Base-by-base conservation (phyloP, 2,797 vertebrate genomes). In the Melanotaenia boesemani region DNA sequence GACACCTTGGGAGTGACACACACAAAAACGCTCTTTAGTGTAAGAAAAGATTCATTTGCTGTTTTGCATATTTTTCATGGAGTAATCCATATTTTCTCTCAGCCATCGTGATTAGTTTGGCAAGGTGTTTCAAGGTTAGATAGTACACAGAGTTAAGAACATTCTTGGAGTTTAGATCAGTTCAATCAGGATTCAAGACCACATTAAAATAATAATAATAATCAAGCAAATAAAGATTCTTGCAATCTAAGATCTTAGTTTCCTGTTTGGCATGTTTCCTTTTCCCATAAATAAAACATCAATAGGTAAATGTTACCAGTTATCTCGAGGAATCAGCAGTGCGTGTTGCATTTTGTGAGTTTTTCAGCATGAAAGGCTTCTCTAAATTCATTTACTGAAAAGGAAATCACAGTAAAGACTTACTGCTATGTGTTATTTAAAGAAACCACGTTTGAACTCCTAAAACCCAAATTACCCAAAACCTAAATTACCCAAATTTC, bases 41-140 rank as follows among this genome's bases (percentile, higher is more conserved):
- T 61, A 67, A 58, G 44, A 68, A 70, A 65, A 67, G 48, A 74
- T 77, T 80, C 4, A 81, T 82, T 86, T 86, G 69, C 56, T 44
- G 56, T 71, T 81, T 70, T 79, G 67, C 83, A 84, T 87, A 76
- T 78, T 81, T 81, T 75, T 69, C 62, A 73, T 82, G 55, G 84
- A 81, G 73, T 77, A 77, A 74, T 73, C 34, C 41, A 74, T 71
- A 75, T 41, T 39, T 74, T 76, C 64, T 57, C 48, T 66, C 76
- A 67, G 44, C 52, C 59, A 46, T 48, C 54, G 39, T 73, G 86
- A 91, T 89, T 84, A 65, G 62, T 83, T 84, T 77, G 59, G 66
- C 52, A 80, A 73, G 79, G 72, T 69, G 81, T 67, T 75, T 76
- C 72, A 82, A 88, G 84, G 88, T 84, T 76, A 85, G 61, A 41